These are phyloP conservation scores for Megalops atlanticus DNA, from an alignment of 2,113 vertebrate genomes.

Conservation along the genomic window DNA sequence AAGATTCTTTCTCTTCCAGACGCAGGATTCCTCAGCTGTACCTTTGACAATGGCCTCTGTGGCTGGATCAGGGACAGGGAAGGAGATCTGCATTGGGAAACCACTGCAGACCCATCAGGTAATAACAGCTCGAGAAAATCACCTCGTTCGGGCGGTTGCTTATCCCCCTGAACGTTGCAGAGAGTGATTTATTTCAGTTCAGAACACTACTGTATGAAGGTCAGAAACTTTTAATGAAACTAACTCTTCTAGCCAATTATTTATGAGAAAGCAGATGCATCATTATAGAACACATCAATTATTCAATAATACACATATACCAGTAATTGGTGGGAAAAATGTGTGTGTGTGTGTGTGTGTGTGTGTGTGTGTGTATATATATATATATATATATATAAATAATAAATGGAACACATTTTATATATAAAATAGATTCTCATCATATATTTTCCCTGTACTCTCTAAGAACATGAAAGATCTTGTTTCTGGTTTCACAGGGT, in stretches of 20 bases:
- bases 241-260: no score
- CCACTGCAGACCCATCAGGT: slow-evolving; percentile 58
- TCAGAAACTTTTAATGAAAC: no score
- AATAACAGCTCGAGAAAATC: neutral
- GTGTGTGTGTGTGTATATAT: no score
- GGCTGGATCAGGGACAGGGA: slow-evolving; percentile 82
- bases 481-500: neutral
- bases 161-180: neutral
- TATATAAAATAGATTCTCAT: neutral
- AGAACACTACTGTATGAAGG: no score
- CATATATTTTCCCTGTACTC: neutral
- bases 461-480: neutral
- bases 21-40: slow-evolving; percentile 74
- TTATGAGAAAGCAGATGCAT: neutral
- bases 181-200: neutral
- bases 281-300: neutral
- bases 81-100: slow-evolving; percentile 80
- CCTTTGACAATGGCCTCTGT: slow-evolving; percentile 83
- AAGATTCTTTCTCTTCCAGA: slow-evolving; percentile 56
- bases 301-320: neutral
- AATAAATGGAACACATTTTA: no score
- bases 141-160: neutral
- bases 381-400: no score
- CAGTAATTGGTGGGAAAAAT: no score
- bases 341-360: no score